A percentile compares a stretch with the other conserved stretches of the same genome.
Conservation (phyloP, 2,888 invertebrate species). For the Imbricaverruca yamaguchii region DNA sequence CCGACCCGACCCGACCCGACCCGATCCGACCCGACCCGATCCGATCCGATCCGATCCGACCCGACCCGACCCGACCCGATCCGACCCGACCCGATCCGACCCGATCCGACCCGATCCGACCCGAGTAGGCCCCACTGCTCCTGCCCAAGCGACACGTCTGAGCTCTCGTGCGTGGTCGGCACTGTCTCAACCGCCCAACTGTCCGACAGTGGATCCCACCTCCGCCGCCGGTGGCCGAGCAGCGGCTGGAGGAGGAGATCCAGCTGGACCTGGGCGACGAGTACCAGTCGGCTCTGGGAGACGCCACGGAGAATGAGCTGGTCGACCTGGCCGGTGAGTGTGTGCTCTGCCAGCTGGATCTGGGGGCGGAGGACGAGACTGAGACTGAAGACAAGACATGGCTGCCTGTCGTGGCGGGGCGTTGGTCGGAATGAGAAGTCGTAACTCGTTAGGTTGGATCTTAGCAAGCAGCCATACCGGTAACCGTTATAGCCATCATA, state of each 20-base stretch:
- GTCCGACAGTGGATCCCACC: not conserved
- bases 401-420: too few species aligned
- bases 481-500: too few species aligned
- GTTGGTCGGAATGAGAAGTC: too few species aligned
- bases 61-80: conserved; percentile 23
- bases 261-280: conserved; percentile 89
- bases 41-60: conserved; percentile 17
- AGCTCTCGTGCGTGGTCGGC: not conserved
- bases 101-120: conserved; percentile 16
- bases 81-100: conserved; percentile 21
- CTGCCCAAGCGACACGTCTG: not conserved
- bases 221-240: not conserved
- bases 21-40: conserved; percentile 15
- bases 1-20: conserved; percentile 19
- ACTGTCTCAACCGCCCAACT: not conserved
- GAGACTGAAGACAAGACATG: too few species aligned
- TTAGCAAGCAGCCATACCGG: too few species aligned
- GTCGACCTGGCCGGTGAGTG: conserved; percentile 78
- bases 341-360: too few species aligned
- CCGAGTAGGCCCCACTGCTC: too few species aligned
- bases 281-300: conserved; percentile 79
- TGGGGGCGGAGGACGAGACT: too few species aligned
- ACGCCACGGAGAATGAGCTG: conserved; percentile 89
- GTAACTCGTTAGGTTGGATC: too few species aligned
- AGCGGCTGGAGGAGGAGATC: conserved; percentile 52